phyloP scores from a whole-genome alignment of 2,113 vertebrate species.

The Dryoscopus gambensis region DNA sequence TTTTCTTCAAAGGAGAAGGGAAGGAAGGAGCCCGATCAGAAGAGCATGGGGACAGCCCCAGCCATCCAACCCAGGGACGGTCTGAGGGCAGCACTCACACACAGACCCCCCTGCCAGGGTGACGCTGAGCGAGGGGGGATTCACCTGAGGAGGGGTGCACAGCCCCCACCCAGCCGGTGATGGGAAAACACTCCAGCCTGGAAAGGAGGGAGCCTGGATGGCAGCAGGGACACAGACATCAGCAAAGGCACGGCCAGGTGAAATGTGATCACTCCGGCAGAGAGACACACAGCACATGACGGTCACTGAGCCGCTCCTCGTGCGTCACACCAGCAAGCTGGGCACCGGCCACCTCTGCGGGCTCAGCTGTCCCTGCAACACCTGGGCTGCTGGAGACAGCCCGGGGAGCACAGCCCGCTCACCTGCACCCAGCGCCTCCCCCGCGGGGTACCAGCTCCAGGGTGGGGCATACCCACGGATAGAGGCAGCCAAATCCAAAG shows the following conservation, averaged over 20 bases:
- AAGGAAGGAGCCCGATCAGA: fast-evolving
- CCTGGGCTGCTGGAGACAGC: background rate
- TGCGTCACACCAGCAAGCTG: background rate
- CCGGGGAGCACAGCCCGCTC: background rate
- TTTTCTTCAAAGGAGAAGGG: background rate
- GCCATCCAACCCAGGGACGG: background rate
- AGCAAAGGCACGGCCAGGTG: background rate
- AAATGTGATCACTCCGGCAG: background rate
- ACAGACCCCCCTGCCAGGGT: fast-evolving
- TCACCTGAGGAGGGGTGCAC: background rate
- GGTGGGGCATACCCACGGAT: fast-evolving
- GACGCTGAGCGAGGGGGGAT: background rate
- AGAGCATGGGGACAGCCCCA: background rate
- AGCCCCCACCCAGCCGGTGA: background rate
- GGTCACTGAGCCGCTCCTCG: fast-evolving
- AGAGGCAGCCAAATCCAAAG: background rate
- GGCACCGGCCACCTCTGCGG: background rate
- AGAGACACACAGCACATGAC: background rate
- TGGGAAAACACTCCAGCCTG: background rate
- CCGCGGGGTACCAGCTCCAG: fast-evolving
- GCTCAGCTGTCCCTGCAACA: background rate
- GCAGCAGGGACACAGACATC: background rate
- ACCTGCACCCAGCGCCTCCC: background rate
- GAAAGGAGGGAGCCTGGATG: background rate
- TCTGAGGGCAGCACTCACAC: background rate